phyloP scores from a whole-genome alignment of 2,113 vertebrate genomes.

The Capricornis sumatraensis region DNA sequence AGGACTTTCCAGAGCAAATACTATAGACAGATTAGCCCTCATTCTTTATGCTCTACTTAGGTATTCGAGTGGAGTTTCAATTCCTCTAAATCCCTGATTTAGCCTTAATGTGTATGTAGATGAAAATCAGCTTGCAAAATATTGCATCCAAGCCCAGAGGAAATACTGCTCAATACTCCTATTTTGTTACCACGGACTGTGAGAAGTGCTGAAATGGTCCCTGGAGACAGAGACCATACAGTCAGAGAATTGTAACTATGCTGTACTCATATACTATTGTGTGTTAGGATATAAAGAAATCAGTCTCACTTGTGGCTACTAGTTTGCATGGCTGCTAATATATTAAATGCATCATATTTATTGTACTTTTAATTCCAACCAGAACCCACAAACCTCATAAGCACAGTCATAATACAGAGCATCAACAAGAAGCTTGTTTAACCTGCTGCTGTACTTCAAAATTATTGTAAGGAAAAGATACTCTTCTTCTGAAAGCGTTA shows the following conservation, averaged over 20 bases:
- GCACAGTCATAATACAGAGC: neutral
- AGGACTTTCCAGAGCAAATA: slow-evolving; percentile 13
- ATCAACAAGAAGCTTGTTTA: neutral
- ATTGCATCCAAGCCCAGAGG: neutral
- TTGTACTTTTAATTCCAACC: neutral
- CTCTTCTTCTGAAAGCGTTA: neutral
- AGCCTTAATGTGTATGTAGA: neutral
- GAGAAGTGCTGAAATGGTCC: slow-evolving; percentile 59
- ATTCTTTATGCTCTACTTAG: neutral
- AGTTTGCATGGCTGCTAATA: neutral
- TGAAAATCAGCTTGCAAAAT: slow-evolving; percentile 28
- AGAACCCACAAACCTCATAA: neutral
- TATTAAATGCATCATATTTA: neutral
- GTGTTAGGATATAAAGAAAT: neutral
- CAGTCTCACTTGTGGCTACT: neutral
- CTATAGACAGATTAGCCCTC: neutral
- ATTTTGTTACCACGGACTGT: slow-evolving; percentile 67
- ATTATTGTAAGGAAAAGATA: neutral
- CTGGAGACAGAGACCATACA: slow-evolving; percentile 31
- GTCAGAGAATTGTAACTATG: neutral
- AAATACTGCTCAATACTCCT: slow-evolving; percentile 49
- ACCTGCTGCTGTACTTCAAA: neutral
- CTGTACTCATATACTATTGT: neutral
- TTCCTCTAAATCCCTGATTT: neutral
- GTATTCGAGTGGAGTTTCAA: neutral